Evolutionary conservation across 1,140 invertebrate species (phyloP).

Genomic region (Drosophila funebris): DNA sequence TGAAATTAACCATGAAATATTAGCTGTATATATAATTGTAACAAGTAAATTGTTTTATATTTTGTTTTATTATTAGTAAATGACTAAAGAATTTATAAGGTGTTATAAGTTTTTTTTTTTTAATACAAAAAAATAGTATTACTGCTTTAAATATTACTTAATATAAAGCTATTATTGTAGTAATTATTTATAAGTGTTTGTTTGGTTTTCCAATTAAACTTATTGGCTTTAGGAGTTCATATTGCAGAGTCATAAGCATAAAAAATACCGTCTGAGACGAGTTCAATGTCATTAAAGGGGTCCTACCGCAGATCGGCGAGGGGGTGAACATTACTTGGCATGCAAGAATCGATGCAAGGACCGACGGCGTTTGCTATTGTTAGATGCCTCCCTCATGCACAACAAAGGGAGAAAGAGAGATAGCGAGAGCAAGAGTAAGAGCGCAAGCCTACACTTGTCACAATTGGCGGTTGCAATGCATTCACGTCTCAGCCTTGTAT

Average conservation of each 20-base stretch:
- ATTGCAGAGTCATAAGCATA: not conserved
- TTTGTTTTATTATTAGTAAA: too few relatives aligned
- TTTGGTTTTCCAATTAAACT: too few relatives aligned
- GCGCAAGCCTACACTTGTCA: constrained; percentile 1
- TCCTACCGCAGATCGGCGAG: not conserved
- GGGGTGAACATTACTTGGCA: not conserved
- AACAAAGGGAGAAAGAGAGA: not conserved
- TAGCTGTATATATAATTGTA: too few relatives aligned
- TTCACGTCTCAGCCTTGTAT: constrained; percentile 52
- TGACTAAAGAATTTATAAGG: too few relatives aligned
- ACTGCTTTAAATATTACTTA: too few relatives aligned
- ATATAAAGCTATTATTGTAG: too few relatives aligned
- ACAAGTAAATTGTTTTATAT: too few relatives aligned
- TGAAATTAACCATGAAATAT: too few relatives aligned
- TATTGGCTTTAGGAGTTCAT: too few relatives aligned
- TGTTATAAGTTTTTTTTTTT: too few relatives aligned
- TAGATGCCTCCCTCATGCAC: not conserved
- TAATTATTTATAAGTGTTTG: too few relatives aligned
- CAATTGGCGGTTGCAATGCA: constrained; percentile 10
- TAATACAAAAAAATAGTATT: too few relatives aligned
- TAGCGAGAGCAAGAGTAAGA: not conserved
- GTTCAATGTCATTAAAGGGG: constrained; percentile 35
- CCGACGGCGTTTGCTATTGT: constrained; percentile 24
- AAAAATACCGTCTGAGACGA: not conserved
- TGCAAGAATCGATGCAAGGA: constrained; percentile 19